Evolutionary conservation across 2,888 invertebrate genomes (phyloP), one percentile per base, ranked within the genome.

Genomic region (Keiferia lycopersicella): DNA sequence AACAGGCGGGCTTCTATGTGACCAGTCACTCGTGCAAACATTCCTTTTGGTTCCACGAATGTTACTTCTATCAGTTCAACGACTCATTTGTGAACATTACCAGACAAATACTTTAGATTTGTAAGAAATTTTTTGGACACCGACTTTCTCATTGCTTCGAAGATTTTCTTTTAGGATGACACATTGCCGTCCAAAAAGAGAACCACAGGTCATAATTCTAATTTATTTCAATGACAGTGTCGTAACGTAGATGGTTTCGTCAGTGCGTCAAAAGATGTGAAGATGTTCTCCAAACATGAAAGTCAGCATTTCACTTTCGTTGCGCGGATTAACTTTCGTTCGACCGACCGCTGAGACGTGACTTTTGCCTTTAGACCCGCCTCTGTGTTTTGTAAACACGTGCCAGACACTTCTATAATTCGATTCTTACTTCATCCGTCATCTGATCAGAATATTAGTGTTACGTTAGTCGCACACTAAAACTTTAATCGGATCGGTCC

Each of bases 301-400:
- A 79, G 79, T 81, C 67, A 73, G 71, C 71, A 77, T 72, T 87
- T 89, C 87, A 90, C 91, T 91, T 91, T 89, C 87, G 73, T 84
- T 79, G 66, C 70, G 75, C 73, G 77, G 67, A 75, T 78, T 75
- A 81, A 84, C 87, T 88, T 87, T 88, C 86, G 76, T 84, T 77
- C 73, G 72, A 66, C 65, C 71, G 70, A n/a, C n/a, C n/a, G n/a
- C n/a, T 65, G 66, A 64, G 67, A 69, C 69, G 75, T 76, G 76
- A 73, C 74, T 77, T 75, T 75, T 75, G 74, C 70, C 73, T 71
- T 72, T 72, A 70, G 74, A 76, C 79, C 79, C 79, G 73, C 77
- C 78, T 74, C 68, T 64, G 48, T 81, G 70, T 81, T 83, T 84
- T 79, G 76, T 82, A 81, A 83, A 83, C 74, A 81, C 22, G n/a